phyloP scores from a whole-genome alignment of 2,113 vertebrate genomes.

The Tichodroma muraria region DNA sequence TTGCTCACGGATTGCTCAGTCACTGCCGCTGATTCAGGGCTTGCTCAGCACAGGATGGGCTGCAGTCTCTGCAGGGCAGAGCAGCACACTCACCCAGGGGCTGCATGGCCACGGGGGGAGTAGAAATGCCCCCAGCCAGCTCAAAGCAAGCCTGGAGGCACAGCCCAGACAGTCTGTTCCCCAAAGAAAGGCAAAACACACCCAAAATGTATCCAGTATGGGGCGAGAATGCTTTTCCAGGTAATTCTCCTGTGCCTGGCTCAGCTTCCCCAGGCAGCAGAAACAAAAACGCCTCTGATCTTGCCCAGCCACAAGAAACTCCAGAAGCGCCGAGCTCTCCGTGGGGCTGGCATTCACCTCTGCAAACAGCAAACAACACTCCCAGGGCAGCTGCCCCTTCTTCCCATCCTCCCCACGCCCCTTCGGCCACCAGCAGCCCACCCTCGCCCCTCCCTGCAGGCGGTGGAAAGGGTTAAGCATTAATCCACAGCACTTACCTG shows the following conservation, averaged over 20 bases:
- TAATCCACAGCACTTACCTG: constrained; percentile 73
- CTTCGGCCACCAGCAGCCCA: neutral
- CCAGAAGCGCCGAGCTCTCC: accelerated
- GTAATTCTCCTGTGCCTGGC: neutral
- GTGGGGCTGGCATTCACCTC: neutral
- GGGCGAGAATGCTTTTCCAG: neutral
- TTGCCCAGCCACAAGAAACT: neutral
- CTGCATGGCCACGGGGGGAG: accelerated
- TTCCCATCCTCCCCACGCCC: neutral
- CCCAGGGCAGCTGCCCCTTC: neutral
- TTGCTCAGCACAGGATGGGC: neutral
- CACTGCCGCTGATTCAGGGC: neutral
- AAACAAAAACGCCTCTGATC: neutral
- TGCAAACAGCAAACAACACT: neutral
- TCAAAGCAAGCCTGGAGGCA: neutral
- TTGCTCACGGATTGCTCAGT: neutral
- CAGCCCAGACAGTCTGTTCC: neutral
- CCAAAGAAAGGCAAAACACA: neutral
- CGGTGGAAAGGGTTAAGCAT: neutral
- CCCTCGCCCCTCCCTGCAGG: neutral
- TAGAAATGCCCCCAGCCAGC: accelerated
- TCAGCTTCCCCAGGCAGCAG: neutral
- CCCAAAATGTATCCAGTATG: neutral
- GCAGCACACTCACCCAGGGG: neutral
- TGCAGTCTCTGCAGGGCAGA: neutral